A percentile compares a stretch with the other conserved stretches of the same genome.
phyloP scores from a whole-genome alignment of 1,140 invertebrate genomes.

The Potamilus streckersoni region DNA sequence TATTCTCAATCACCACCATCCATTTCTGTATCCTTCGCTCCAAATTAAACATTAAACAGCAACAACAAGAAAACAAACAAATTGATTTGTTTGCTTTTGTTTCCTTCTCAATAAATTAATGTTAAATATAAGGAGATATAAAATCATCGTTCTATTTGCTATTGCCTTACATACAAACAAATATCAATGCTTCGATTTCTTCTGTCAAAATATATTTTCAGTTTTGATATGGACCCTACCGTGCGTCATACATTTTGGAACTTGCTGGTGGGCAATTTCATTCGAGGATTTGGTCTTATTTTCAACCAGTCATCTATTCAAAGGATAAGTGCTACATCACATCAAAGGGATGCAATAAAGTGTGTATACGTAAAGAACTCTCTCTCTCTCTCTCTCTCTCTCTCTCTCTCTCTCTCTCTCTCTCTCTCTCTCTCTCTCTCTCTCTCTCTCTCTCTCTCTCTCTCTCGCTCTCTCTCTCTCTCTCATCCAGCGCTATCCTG shows the following conservation, averaged over 20 bases:
- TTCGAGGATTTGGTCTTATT: conserved; percentile 13
- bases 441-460: background rate
- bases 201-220: conserved; percentile 5
- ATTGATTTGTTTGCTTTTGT: too few relatives aligned
- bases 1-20: too few relatives aligned
- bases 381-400: too few relatives aligned
- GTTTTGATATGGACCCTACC: conserved; percentile 80
- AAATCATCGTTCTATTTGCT: too few relatives aligned
- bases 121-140: too few relatives aligned
- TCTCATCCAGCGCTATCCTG: background rate
- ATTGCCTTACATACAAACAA: too few relatives aligned
- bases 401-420: background rate
- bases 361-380: background rate
- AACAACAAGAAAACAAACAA: too few relatives aligned
- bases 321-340: conserved; percentile 14
- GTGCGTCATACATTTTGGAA: conserved; percentile 90
- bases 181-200: too few relatives aligned
- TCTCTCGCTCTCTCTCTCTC: background rate
- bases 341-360: conserved; percentile 6
- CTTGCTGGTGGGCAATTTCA: conserved; percentile 80
- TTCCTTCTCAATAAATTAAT: too few relatives aligned
- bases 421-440: background rate
- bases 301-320: conserved; percentile 17
- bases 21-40: too few relatives aligned
- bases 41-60: too few relatives aligned